Evolutionary conservation across 2,797 vertebrate genomes (phyloP), one percentile per base, ranked within the genome.

Genomic region (Pseudomugil tenellus): DNA sequence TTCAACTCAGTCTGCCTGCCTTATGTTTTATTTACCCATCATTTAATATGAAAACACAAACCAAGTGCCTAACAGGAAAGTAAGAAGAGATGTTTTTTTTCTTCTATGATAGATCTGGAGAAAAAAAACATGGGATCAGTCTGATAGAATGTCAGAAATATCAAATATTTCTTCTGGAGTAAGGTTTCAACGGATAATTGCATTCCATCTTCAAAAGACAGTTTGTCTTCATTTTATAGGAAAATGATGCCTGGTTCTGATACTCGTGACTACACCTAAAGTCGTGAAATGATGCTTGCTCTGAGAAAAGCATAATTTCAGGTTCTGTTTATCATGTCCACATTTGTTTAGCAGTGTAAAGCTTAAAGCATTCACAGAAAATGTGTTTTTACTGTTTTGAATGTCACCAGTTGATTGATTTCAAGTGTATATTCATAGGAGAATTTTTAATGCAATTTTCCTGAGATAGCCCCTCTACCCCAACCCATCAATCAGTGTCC

Each of bases 21-120:
- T 87, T 67, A 77, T 78, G 65, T 84, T 67, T 83, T 78, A 76
- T 82, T 83, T 67, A 77, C 68, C 77, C 56, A 76, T 81, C 57
- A 61, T 49, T 67, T 69, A 48, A 71, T 69, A 29, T 35, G 41
- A 31, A 58, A 63, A 77, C 37, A 52, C 58, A 49, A 67, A 52
- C 62, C 77, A 58, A 81, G 74, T 65, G 52, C 28, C 72, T 66
- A 52, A 72, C 77, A 65, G 39, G 12, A 46, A 73, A 49, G 60
- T 51, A 41, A 21, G 19, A 48, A 53, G 26, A 55, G 21, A 17
- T 31, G 53, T 13, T 25, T 16, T 1, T 54, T 41, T 52, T 31
- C 49, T 16, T 29, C 60, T 48, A 13, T 25, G 10, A 46, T 6
- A 23, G n/a, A 61, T 21, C 61, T 6, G 8, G 12, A 58, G 49